Conservation (phyloP, 2,113 vertebrate genomes). For the Irena cyanogastra region DNA sequence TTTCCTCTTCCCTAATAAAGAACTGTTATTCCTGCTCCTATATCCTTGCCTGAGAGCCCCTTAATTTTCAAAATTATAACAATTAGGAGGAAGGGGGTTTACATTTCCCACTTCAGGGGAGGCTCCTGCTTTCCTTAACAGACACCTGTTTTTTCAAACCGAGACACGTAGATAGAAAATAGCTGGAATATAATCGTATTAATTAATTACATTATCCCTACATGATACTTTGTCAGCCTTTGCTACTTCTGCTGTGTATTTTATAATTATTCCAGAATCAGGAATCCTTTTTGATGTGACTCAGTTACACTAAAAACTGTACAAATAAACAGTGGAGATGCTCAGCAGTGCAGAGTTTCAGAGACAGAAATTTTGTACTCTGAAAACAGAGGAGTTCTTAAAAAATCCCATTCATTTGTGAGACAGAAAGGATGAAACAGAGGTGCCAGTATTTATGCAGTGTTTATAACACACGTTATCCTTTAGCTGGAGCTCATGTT, state of each 20-base stretch:
- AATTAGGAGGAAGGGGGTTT: no score
- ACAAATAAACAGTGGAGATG: neutral
- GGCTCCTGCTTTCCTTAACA: no score
- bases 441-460: neutral
- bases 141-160: no score
- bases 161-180: neutral
- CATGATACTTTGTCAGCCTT: neutral
- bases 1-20: no score
- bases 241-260: neutral
- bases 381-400: neutral
- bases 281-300: neutral
- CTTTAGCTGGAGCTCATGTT: neutral
- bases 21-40: no score
- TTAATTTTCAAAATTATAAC: no score
- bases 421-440: neutral
- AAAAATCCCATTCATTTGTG: neutral
- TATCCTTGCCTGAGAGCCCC: no score
- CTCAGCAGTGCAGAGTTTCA: neutral
- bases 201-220: neutral
- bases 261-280: neutral
- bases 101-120: no score
- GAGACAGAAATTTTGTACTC: neutral
- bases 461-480: neutral
- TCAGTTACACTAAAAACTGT: neutral
- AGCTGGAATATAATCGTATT: neutral